Conservation (phyloP, 2,888 invertebrate species). For the Saturnia pavonia region DNA sequence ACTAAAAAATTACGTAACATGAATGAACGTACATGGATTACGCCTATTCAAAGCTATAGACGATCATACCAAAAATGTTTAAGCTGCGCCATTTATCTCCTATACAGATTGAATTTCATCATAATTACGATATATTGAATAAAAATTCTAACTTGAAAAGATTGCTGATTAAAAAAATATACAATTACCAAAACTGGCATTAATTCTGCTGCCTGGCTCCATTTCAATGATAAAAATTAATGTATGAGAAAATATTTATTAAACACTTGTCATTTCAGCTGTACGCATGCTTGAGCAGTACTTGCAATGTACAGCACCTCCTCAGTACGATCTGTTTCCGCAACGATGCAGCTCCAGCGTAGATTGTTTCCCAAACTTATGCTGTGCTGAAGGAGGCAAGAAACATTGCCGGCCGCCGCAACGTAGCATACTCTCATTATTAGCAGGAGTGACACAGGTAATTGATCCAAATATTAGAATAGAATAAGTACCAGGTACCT, state of each 20-base stretch:
- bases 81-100: background rate
- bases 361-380: slow-evolving; percentile 90
- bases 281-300: slow-evolving; percentile 83
- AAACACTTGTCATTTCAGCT: slow-evolving; percentile 47
- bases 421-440: slow-evolving; percentile 84
- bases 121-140: too few species aligned
- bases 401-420: slow-evolving; percentile 88
- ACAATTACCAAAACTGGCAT: too few species aligned
- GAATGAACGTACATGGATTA: too few species aligned
- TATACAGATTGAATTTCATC: too few species aligned
- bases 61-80: background rate
- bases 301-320: slow-evolving; percentile 88
- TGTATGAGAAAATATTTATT: background rate
- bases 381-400: slow-evolving; percentile 88
- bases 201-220: background rate
- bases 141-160: too few species aligned
- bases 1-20: too few species aligned
- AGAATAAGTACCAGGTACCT: too few species aligned
- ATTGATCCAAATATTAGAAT: background rate
- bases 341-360: slow-evolving; percentile 86
- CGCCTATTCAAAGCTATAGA: too few species aligned
- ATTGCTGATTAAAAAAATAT: too few species aligned
- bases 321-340: slow-evolving; percentile 86
- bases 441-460: slow-evolving; percentile 84
- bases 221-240: background rate